These are phyloP conservation scores for Gymnoscopelus braueri DNA, from an alignment of 2,797 vertebrate genomes.

Conservation along the genomic window DNA sequence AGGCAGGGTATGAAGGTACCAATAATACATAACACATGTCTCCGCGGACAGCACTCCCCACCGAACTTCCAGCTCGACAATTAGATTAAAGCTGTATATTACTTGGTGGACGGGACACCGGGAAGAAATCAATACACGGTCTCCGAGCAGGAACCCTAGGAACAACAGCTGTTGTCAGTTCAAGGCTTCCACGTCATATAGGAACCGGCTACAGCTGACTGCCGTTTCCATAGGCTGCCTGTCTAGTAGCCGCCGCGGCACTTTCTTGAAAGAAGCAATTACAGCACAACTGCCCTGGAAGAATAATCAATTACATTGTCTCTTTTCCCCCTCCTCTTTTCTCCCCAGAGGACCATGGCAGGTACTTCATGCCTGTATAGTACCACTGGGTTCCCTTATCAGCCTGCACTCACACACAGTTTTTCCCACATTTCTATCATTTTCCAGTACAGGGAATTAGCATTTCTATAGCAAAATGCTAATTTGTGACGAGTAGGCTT, in stretches of 20 bases:
- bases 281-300: conserved; percentile 15
- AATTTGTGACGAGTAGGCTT: background rate
- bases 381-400: background rate
- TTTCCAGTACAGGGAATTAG: too few relatives aligned
- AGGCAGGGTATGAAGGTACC: conserved; percentile 62
- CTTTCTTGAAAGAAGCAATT: conserved; percentile 43
- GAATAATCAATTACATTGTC: conserved; percentile 36
- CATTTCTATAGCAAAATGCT: background rate
- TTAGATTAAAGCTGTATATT: conserved; percentile 78
- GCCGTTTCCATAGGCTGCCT: conserved; percentile 35
- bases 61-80: conserved; percentile 63
- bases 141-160: conserved; percentile 59
- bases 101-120: conserved; percentile 58
- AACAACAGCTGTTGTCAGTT: conserved; percentile 64
- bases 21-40: conserved; percentile 68
- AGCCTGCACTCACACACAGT: background rate
- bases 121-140: conserved; percentile 69
- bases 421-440: background rate
- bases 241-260: conserved; percentile 12
- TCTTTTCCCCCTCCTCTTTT: conserved; percentile 10
- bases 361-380: background rate
- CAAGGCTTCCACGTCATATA: conserved; percentile 54
- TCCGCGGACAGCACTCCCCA: conserved; percentile 57
- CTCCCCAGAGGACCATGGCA: conserved; percentile 3
- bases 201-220: conserved; percentile 35